Base-by-base conservation (phyloP, 2,888 invertebrate genomes). In the Malthinus seriepunctatus region DNA sequence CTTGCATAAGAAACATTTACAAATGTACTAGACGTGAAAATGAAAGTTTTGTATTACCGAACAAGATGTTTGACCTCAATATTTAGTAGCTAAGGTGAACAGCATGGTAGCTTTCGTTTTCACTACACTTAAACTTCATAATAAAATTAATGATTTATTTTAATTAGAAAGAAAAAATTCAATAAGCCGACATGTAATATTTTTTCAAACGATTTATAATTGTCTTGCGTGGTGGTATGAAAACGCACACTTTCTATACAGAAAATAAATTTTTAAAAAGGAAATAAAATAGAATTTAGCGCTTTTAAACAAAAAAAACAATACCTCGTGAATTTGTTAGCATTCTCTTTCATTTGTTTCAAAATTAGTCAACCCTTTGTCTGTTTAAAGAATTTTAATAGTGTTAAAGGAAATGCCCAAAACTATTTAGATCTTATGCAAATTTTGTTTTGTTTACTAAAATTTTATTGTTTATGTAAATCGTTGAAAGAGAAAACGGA, bases 41-140 rank as follows among this genome's bases (percentile, higher is more conserved):
- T 62, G 69, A 69, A 69, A 69, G 69, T 67, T 23, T 65, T 50
- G 47, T 53, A 42, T 54, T 60, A 60, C 62, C 63, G 64, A 63
- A 58, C 63, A 62, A 65, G 62, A 64, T 63, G 62, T 59, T 54
- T 66, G 69, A 67, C 69, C 69, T 64, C 67, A 65, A 67, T 69
- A 63, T 59, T 53, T 59, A 53, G 55, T 59, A 62, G 56, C 54
- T 58, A 58, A 63, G 63, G 63, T 62, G 60, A 63, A 64, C 60
- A 56, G 58, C 60, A 61, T 63, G 39, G 39, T 63, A 67, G 62
- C 67, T 69, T 69, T 69, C 69, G 62, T 60, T 69, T 69, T 69
- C 67, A 64, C 67, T 60, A 45, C 23, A 42, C 56, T 32, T 11
- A 46, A 42, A 23, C 10, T 12, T n/a, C 11, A 11, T 11, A 35